Evolutionary conservation across 2,888 invertebrate genomes (phyloP), one percentile per base, ranked within the genome.

Genomic region (Lasioglossum oenotherae): DNA sequence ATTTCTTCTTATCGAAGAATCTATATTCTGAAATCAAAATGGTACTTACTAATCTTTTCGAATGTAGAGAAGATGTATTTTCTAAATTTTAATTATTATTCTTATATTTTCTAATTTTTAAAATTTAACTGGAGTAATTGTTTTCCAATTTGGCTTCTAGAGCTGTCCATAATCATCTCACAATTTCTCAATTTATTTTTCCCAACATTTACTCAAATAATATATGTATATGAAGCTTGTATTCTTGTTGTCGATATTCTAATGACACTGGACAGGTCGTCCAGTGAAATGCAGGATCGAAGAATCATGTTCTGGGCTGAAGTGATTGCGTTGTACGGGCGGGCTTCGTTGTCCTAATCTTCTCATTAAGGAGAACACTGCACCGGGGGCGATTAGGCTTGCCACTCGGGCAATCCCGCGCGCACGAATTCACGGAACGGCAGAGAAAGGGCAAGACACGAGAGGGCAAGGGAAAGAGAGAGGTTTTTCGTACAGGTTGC

Each of bases 401-500:
- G 57, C 46, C 44, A 41, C 67, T 74, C 41, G 74, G 74, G 53
- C 12, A 64, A 80, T 69, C 77, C 74, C 71, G 77, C 67, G 69
- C 57, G 74, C 82, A 77, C 82, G 74, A 80, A 83, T 86, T 78
- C 74, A 67, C 23, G 27, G 69, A 73, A 74, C 75, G 81, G 57
- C 73, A 49, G 67, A 74, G 73, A 71, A 75, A 35, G 60, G 83
- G 53, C 46, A 10, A 53, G 67, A 60, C 23, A 74, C 41, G 53
- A 81, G 38, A 72, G 57, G 46, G 46, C 64, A 35, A 81, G 60
- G 27, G 77, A 38, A 31, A 38, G 76, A 41, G 67, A 74, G 46
- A 41, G 57, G 67, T 85, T 85, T 88, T 88, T 86, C 81, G 86
- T 81, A 87, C 79, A 72, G 57, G 72, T 88, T 90, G 89, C 90